phyloP scores from a whole-genome alignment of 1,140 invertebrate genomes.

The Babylonia areolata region DNA sequence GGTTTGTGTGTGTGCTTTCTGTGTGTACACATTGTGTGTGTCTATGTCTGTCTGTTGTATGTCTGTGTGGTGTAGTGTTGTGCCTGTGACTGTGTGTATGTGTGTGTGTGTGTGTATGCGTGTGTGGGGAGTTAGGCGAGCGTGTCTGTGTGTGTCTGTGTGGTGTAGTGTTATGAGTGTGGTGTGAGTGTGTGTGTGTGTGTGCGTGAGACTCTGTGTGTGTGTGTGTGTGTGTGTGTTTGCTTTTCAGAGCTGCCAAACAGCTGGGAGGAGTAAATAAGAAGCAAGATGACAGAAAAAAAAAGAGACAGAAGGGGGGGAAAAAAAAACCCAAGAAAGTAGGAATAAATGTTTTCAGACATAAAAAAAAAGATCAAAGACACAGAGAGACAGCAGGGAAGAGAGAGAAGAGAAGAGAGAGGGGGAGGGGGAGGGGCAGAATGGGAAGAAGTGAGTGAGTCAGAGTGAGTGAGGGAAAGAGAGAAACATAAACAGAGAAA shows the following conservation, averaged over 20 bases:
- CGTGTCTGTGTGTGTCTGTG: not conserved
- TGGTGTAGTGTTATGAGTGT: not conserved
- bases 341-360: too few relatives aligned
- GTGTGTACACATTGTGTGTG: too few relatives aligned
- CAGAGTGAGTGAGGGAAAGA: not conserved
- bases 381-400: too few relatives aligned
- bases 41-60: not conserved
- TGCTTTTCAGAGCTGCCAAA: not conserved
- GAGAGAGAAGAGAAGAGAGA: too few relatives aligned
- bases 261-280: too few relatives aligned
- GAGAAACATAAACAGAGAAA: constrained; percentile 15
- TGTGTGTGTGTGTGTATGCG: not conserved
- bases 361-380: too few relatives aligned
- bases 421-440: too few relatives aligned
- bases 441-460: too few relatives aligned
- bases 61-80: not conserved
- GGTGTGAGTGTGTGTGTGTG: not conserved
- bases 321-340: too few relatives aligned
- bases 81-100: not conserved
- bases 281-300: too few relatives aligned
- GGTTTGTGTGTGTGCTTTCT: too few relatives aligned
- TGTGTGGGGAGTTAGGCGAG: not conserved
- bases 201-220: not conserved
- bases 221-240: not conserved
- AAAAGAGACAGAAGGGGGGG: too few relatives aligned